These are phyloP conservation scores for Tachuris rubrigastra DNA, from an alignment of 2,113 vertebrate genomes.

Conservation along the genomic window DNA sequence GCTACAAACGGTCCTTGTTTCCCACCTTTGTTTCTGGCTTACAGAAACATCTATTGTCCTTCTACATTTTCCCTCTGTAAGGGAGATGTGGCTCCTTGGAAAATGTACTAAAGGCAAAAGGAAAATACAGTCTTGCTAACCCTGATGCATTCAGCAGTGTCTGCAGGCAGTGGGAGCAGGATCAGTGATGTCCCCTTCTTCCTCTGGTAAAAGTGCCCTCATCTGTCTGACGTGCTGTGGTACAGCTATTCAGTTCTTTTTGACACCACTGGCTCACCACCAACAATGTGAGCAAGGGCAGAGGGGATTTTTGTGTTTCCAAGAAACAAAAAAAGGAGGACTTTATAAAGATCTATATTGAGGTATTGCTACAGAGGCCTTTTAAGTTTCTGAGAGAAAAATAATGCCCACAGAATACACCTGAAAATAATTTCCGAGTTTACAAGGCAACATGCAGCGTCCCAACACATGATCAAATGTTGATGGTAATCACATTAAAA, in stretches of 20 bases:
- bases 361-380: neutral
- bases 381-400: neutral
- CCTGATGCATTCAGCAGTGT: neutral
- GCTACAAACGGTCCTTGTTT: neutral
- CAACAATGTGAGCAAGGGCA: neutral
- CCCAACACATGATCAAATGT: neutral
- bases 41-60: neutral
- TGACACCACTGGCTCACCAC: neutral
- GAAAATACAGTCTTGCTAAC: neutral
- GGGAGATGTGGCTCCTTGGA: neutral
- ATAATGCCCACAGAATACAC: neutral
- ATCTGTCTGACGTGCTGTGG: neutral
- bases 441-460: slow-evolving; percentile 7
- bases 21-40: neutral
- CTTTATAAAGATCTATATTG: neutral
- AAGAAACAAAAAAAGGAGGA: neutral
- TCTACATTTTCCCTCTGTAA: neutral
- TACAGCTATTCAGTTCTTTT: neutral
- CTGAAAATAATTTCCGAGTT: slow-evolving; percentile 33
- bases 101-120: neutral
- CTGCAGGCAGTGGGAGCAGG: neutral
- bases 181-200: neutral
- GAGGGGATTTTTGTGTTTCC: neutral
- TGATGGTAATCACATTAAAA: slow-evolving; percentile 7
- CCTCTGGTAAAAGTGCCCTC: neutral